phyloP scores from a whole-genome alignment of 2,888 invertebrate genomes.

The Drosophila falleni region DNA sequence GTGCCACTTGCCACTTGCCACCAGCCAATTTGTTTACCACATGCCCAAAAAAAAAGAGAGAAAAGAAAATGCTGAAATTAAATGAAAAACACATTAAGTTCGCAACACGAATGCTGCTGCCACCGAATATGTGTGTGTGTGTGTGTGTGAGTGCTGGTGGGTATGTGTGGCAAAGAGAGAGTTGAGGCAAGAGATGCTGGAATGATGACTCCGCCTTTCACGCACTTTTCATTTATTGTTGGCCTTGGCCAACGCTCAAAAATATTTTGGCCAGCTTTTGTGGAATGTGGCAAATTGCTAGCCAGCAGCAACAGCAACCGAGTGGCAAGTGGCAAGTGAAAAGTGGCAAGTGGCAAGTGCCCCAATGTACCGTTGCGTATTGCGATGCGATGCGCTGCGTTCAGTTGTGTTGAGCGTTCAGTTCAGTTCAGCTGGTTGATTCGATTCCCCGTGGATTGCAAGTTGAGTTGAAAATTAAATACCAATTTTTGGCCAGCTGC shows the following conservation, averaged over 20 bases:
- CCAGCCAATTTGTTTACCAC: slow-evolving; percentile 3
- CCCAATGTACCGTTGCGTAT: slow-evolving; percentile 11
- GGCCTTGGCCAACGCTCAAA: slow-evolving; percentile 37
- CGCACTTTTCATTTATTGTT: slow-evolving; percentile 20
- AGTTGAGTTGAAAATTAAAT: slow-evolving; percentile 78
- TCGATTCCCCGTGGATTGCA: slow-evolving; percentile 66
- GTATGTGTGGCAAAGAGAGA: neutral
- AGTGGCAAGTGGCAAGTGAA: slow-evolving; percentile 6
- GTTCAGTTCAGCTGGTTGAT: slow-evolving; percentile 37
- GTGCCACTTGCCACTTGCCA: neutral
- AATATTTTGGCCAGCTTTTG: slow-evolving; percentile 25
- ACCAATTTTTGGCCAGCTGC: slow-evolving; percentile 71
- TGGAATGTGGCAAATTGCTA: slow-evolving; percentile 49
- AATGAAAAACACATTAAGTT: slow-evolving; percentile 44
- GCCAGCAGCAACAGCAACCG: slow-evolving; percentile 14
- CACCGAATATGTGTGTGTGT: neutral
- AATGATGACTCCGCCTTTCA: neutral
- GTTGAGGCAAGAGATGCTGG: neutral
- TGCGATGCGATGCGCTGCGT: slow-evolving; percentile 22
- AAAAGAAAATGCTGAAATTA: slow-evolving; percentile 31
- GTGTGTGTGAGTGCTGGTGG: neutral
- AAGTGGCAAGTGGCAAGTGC: slow-evolving; percentile 21
- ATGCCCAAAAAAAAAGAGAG: slow-evolving; percentile 2
- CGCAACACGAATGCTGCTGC: slow-evolving; percentile 10
- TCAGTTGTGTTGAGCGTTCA: slow-evolving; percentile 23